Conservation (phyloP, 2,888 invertebrate species). For the Capitulum mitella region DNA sequence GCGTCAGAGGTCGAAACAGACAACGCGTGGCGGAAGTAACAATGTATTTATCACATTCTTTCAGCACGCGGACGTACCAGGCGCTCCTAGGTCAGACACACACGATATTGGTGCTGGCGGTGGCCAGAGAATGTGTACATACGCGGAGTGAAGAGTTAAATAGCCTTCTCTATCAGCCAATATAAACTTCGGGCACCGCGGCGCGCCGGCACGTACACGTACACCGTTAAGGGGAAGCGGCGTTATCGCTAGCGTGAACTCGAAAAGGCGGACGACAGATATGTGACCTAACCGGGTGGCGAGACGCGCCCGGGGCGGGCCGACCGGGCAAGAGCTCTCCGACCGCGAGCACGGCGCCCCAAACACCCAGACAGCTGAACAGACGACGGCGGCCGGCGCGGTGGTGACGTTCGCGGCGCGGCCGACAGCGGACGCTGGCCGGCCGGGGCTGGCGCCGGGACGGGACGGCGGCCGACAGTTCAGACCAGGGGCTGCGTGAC, state of each 20-base stretch:
- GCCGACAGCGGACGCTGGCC: too few relatives aligned
- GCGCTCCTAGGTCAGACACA: not conserved
- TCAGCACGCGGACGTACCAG: not conserved
- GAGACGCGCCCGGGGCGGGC: too few relatives aligned
- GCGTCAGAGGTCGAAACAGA: too few relatives aligned
- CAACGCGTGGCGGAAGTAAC: not conserved
- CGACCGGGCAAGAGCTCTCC: too few relatives aligned
- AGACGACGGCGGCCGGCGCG: too few relatives aligned
- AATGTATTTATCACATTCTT: constrained; percentile 22
- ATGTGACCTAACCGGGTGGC: not conserved
- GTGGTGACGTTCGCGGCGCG: too few relatives aligned
- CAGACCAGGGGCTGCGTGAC: too few relatives aligned
- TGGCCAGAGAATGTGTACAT: not conserved
- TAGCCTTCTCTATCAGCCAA: not conserved
- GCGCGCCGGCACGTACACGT: not conserved
- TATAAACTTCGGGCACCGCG: not conserved
- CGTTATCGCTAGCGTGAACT: not conserved
- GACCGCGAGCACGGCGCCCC: too few relatives aligned
- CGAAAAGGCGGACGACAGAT: not conserved
- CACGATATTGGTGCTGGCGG: not conserved
- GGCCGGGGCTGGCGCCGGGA: too few relatives aligned
- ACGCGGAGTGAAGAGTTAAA: not conserved
- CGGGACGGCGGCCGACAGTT: too few relatives aligned
- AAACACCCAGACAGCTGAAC: too few relatives aligned
- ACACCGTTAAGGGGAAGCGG: not conserved